Evolutionary conservation across 2,113 vertebrate species (phyloP).

Genomic region (Phylloscopus trochilus): DNA sequence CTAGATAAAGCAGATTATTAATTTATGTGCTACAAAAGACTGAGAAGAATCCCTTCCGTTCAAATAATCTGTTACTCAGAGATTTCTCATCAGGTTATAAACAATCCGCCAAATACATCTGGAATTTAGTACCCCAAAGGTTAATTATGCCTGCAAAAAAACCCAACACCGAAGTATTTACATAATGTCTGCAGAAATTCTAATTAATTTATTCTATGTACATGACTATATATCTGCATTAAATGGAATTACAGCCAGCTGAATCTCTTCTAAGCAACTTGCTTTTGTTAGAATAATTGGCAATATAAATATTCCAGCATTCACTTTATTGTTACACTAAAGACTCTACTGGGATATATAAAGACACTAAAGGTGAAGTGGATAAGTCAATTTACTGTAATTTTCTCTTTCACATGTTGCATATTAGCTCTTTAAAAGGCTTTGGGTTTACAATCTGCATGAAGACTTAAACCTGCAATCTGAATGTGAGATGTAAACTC

Average conservation of each 20-base stretch:
- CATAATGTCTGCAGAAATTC: background rate
- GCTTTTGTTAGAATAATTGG: background rate
- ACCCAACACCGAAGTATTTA: background rate
- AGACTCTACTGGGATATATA: background rate
- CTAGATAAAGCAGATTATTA: background rate
- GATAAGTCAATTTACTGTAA: background rate
- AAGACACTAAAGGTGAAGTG: background rate
- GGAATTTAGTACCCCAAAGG: background rate
- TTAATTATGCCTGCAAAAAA: background rate
- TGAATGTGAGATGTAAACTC: background rate
- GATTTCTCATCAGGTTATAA: background rate
- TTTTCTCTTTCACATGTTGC: background rate
- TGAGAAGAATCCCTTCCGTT: background rate
- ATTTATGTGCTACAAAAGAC: background rate
- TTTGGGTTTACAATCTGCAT: background rate
- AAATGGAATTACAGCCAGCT: background rate
- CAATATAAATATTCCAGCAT: background rate
- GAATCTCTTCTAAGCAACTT: background rate
- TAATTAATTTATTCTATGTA: background rate
- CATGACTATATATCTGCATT: background rate
- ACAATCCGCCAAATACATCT: background rate
- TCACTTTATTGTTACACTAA: background rate
- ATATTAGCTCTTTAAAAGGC: background rate
- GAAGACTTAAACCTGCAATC: background rate
- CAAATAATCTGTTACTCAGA: background rate